Evolutionary conservation across 2,113 vertebrate genomes (phyloP), one percentile per base, ranked within the genome.

Genomic region (Entelurus aequoreus): DNA sequence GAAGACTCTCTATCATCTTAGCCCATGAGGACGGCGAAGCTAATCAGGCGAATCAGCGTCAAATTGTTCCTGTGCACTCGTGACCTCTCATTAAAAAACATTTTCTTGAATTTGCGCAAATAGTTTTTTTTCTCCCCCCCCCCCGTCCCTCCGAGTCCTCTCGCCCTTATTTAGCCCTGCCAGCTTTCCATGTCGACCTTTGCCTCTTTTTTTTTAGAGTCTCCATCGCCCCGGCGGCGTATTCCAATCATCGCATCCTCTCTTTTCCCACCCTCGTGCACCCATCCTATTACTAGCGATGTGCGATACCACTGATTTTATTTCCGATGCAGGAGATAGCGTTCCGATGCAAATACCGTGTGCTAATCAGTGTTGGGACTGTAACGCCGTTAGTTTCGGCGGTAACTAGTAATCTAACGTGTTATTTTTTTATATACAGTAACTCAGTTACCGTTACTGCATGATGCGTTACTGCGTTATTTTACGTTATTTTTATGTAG

Each of bases 21-120:
- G 68, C 61, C 19, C 47, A 63, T 7, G 10, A 57, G 11, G 40
- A 57, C 6, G 11, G 40, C 38, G 44, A 21, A 57, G 70, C 72
- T 68, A 70, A 84, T 77, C 75, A 78, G 69, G 63, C 49, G 66
- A 78, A 76, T 76, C 67, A 62, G 71, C 79, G 70, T 71, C 60
- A 65, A 67, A 74, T 55, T 48, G 21, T 54, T 42, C 60, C 40
- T 38, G 51, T 62, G 61, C 64, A 65, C 62, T 47, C 37, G 12
- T 67, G 63, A 77, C 60, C 66, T 71, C 70, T 69, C 63, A 66
- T 74, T 80, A 71, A 62, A 63, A 19, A 76, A 57, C 65, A 66
- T 62, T 78, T 70, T 66, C 48, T 61, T 74, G 59, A 38, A 54
- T 35, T 63, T 55, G 76, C 65, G 61, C 48, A 47, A 50, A 54